Evolutionary conservation across 2,888 invertebrate species (phyloP).

Genomic region (Acleris sparsana): DNA sequence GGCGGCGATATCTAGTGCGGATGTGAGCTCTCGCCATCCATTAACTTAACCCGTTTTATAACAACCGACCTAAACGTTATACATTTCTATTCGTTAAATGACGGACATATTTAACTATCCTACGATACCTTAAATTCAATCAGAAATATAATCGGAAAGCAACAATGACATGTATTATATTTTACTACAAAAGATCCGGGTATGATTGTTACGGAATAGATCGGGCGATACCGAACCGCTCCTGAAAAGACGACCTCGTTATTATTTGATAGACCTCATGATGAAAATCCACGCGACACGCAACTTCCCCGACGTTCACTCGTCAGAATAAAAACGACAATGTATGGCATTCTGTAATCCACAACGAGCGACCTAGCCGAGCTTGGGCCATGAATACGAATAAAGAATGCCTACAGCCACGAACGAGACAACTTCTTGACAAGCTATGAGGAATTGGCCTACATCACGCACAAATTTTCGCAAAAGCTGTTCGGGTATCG

Average conservation of each 20-base stretch:
- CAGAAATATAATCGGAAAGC: slow-evolving; percentile 40
- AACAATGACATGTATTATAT: slow-evolving; percentile 65
- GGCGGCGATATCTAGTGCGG: slow-evolving; percentile 55
- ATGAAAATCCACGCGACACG: slow-evolving; percentile 78
- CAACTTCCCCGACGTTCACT: slow-evolving; percentile 77
- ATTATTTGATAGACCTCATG: slow-evolving; percentile 80
- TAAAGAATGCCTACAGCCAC: slow-evolving; percentile 61
- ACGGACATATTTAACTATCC: slow-evolving; percentile 15
- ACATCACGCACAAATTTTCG: slow-evolving; percentile 75
- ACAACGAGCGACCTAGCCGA: slow-evolving; percentile 52
- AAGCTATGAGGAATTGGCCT: slow-evolving; percentile 70
- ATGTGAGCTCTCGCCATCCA: slow-evolving; percentile 60
- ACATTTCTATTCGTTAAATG: not conserved
- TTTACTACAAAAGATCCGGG: slow-evolving; percentile 71
- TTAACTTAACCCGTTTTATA: slow-evolving; percentile 59
- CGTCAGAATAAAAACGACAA: slow-evolving; percentile 76
- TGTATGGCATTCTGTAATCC: slow-evolving; percentile 67
- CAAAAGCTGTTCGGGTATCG: slow-evolving; percentile 48
- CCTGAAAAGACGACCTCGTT: slow-evolving; percentile 71
- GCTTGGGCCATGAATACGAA: slow-evolving; percentile 70
- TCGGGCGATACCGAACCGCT: slow-evolving; percentile 65
- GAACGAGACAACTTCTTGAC: slow-evolving; percentile 70
- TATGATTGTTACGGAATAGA: slow-evolving; percentile 69
- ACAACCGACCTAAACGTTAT: slow-evolving; percentile 1
- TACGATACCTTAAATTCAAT: slow-evolving; percentile 30